Evolutionary conservation across 2,888 invertebrate species (phyloP).

Genomic region (Notocelia uddmanniana): DNA sequence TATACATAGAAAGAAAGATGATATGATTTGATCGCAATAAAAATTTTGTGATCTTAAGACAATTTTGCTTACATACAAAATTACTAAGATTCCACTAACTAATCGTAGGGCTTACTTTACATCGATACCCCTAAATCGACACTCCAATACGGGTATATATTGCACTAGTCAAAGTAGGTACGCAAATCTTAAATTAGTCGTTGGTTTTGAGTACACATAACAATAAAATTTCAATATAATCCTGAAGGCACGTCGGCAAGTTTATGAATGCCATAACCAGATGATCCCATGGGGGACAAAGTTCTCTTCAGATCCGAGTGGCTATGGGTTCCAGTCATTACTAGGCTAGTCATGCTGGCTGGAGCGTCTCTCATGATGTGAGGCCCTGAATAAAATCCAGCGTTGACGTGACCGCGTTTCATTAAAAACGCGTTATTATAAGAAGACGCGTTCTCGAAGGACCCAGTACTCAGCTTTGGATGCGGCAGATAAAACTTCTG

Average conservation of each 20-base stretch:
- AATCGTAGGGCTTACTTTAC: slow-evolving; percentile 41
- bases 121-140: slow-evolving; percentile 31
- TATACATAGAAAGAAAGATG: slow-evolving; percentile 18
- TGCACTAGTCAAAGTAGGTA: slow-evolving; percentile 81
- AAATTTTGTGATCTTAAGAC: slow-evolving; percentile 74
- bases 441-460: slow-evolving; percentile 69
- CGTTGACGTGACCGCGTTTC: slow-evolving; percentile 87
- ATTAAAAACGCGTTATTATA: slow-evolving; percentile 85
- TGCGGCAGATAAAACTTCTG: slow-evolving; percentile 74
- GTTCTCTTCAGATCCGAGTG: slow-evolving; percentile 79
- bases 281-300: slow-evolving; percentile 72
- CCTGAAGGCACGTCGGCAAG: slow-evolving; percentile 91
- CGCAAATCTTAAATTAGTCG: slow-evolving; percentile 80
- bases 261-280: slow-evolving; percentile 84
- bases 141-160: slow-evolving; percentile 68
- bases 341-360: slow-evolving; percentile 80
- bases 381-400: slow-evolving; percentile 88
- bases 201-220: slow-evolving; percentile 74
- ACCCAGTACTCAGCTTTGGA: slow-evolving; percentile 67
- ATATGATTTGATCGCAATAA: slow-evolving; percentile 34
- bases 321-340: slow-evolving; percentile 75
- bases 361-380: slow-evolving; percentile 79
- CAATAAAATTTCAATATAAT: slow-evolving; percentile 82
- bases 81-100: slow-evolving; percentile 74
- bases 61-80: slow-evolving; percentile 82